phyloP scores from a whole-genome alignment of 1,140 invertebrate species.

The Zaprionus inermis region DNA sequence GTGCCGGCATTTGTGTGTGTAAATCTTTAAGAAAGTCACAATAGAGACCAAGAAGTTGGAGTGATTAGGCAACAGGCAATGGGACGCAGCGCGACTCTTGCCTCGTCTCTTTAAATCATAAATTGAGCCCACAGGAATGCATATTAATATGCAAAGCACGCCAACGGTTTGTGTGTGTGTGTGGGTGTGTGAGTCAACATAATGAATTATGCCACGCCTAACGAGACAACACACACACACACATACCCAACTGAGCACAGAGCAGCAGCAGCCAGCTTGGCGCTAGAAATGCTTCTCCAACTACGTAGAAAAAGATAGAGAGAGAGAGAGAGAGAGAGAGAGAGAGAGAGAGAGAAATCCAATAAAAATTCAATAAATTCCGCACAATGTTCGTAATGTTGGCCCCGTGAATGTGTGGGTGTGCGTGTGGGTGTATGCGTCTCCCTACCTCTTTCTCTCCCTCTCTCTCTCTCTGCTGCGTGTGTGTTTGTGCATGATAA shows the following conservation, averaged over 20 bases:
- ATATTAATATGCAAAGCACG: constrained; percentile 81
- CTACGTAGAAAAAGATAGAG: constrained; percentile 12
- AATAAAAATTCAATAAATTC: constrained; percentile 83
- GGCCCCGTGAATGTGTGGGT: constrained; percentile 17
- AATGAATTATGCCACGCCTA: constrained; percentile 82
- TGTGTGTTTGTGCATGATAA: constrained; percentile 27
- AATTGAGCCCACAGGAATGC: constrained; percentile 72
- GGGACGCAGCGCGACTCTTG: background rate
- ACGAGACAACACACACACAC: constrained; percentile 54
- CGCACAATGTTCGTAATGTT: constrained; percentile 59
- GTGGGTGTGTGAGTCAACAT: constrained; percentile 64
- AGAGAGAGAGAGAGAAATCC: constrained; percentile 56
- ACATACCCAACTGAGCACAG: too few relatives aligned
- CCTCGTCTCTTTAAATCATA: constrained; percentile 65
- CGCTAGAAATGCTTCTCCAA: constrained; percentile 36
- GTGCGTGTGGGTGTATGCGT: constrained; percentile 6
- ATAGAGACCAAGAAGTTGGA: constrained; percentile 28
- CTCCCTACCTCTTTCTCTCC: background rate
- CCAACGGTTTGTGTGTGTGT: constrained; percentile 10
- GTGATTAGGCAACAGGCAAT: constrained; percentile 47
- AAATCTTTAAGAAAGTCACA: constrained; percentile 21
- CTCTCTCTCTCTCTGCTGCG: background rate
- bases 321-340: too few relatives aligned
- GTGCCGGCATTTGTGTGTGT: background rate
- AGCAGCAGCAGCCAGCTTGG: constrained; percentile 58